These are phyloP conservation scores for Muraenolepis orangiensis DNA, from an alignment of 2,797 vertebrate genomes.

Conservation along the genomic window DNA sequence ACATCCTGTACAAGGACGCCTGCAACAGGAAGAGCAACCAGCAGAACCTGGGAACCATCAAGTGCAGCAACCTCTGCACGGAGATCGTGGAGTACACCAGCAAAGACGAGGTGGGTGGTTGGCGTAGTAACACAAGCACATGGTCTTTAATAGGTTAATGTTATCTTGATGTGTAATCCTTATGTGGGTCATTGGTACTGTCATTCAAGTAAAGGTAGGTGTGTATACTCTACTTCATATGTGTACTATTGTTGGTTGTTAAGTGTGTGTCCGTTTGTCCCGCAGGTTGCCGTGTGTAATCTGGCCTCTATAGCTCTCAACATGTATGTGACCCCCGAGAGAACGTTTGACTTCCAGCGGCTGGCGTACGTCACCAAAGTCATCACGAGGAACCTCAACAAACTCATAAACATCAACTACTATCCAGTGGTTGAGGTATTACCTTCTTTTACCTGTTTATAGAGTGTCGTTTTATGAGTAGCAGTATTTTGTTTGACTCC, in stretches of 20 bases:
- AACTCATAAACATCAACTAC: conserved; percentile 97
- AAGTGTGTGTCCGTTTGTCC: background rate
- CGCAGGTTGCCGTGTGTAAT: conserved; percentile 86
- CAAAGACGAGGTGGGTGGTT: conserved; percentile 83
- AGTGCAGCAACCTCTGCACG: conserved; percentile 93
- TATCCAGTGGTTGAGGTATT: conserved; percentile 85
- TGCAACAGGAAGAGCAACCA: conserved; percentile 98
- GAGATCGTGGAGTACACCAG: conserved; percentile 93
- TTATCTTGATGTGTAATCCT: background rate
- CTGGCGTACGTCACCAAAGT: conserved; percentile 88
- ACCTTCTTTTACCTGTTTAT: background rate
- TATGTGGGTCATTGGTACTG: background rate
- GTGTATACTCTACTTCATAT: background rate
- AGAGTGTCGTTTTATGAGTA: background rate
- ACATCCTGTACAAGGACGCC: conserved; percentile 97
- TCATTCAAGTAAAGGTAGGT: background rate
- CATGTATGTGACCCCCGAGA: conserved; percentile 91
- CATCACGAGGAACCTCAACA: conserved; percentile 91
- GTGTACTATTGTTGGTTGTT: too few relatives aligned
- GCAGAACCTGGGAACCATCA: conserved; percentile 96
- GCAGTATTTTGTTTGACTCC: background rate
- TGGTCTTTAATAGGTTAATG: background rate
- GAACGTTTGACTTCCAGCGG: conserved; percentile 85
- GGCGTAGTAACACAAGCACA: background rate
- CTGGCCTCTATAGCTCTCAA: conserved; percentile 93